Evolutionary conservation across 2,888 invertebrate genomes (phyloP).

Genomic region (Volucella inflata): DNA sequence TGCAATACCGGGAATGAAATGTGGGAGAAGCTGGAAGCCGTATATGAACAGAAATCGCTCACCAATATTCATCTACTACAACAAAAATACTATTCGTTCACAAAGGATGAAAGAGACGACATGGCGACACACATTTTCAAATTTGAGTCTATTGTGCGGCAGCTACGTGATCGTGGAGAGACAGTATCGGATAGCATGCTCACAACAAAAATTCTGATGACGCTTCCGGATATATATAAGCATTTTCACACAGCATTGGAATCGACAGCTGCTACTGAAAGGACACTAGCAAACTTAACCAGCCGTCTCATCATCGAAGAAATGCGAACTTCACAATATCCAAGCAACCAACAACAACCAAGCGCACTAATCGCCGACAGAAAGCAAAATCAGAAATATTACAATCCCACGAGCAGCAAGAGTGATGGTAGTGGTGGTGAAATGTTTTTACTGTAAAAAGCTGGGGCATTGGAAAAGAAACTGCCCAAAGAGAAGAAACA

Average conservation of each 20-base stretch:
- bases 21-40: no score
- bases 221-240: conserved; percentile 34
- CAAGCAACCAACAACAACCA: conserved; percentile 22
- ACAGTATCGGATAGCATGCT: conserved; percentile 58
- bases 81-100: no score
- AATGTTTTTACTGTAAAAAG: no score
- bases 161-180: conserved; percentile 57
- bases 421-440: no score
- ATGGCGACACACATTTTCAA: conserved; percentile 66
- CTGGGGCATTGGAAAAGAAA: background rate
- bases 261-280: conserved; percentile 31
- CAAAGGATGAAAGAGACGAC: no score
- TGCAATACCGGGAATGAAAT: no score
- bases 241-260: conserved; percentile 57
- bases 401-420: no score
- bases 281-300: conserved; percentile 30
- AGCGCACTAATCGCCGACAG: conserved; percentile 24
- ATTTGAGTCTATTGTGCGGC: conserved; percentile 46
- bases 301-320: conserved; percentile 33
- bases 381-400: no score
- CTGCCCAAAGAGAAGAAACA: background rate
- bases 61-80: no score
- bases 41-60: no score
- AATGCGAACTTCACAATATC: conserved; percentile 3
- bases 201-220: conserved; percentile 40